Base-by-base conservation (phyloP, 2,113 vertebrate genomes). In the Psephotus haematonotus region DNA sequence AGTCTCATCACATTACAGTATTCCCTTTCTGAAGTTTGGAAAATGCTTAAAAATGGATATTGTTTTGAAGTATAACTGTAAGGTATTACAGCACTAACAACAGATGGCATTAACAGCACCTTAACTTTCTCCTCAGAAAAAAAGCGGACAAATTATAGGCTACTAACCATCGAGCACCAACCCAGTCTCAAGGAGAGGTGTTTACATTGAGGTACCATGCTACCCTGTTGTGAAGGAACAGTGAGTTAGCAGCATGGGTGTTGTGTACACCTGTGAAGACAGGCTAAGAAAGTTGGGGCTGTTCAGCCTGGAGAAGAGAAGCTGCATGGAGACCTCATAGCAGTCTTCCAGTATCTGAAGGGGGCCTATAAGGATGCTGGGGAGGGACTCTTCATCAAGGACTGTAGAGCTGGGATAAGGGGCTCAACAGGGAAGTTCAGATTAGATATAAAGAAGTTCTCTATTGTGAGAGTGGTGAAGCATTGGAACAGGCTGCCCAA, bases 151-250 rank as follows among this genome's bases (percentile, higher is more conserved):
- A n/a, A 35, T 24, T 20, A 20, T 6, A 10, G 23, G 39, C 20
- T 60, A 2, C 39, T 31, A 31, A 67, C 31, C 14, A 11, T 11
- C 0, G 0, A 11, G 37, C 63, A 76, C 24, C 12, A 20, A 17
- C n/a, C 62, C 41, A 41, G 17, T 6, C 25, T 37, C 29, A 33
- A 24, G 15, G 25, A 53, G 3, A 33, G 29, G 18, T 44, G 33
- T 25, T 71, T n/a, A 53, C 43, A 31, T 13, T 12, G 59, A 77
- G 24, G 28, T n/a, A 39, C 16, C 20, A 52, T 18, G 29, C 62
- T 35, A 55, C 25, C 7, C 35, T 1, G 1, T 46, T 28, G 39
- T 9, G 31, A 84, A 49, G 19, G 25, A 68, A 63, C 44, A 49
- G 6, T 22, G 27, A 68, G 31, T 31, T 68, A 1, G 4, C 8